Evolutionary conservation across 2,888 invertebrate species (phyloP), one percentile per base, ranked within the genome.

Genomic region (Drosophila flavopinicola): DNA sequence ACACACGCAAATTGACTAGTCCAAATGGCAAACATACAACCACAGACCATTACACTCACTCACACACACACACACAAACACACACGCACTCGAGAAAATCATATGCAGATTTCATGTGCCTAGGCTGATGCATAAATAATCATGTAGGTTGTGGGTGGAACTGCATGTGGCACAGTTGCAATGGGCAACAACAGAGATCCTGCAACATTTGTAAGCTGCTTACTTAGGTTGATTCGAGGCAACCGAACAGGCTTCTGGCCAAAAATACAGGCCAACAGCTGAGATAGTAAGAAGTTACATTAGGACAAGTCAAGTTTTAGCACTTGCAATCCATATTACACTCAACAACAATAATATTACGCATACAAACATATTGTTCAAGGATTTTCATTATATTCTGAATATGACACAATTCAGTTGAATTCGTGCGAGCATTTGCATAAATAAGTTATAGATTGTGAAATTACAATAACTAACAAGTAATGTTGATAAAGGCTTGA

Each of bases 101-200:
- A 63, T 63, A 67, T 72, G 74, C 68, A 64, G 58, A 74, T 68
- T 52, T 56, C 39, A 60, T 68, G 56, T 58, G 68, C 61, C 37
- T 53, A 39, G 63, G 37, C 60, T 44, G 66, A 67, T 84, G 75
- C 78, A 85, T 84, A 85, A 71, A 85, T 85, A 79, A 84, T 80
- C 64, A 78, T 67, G 56, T 59, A 45, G 44, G 11, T 15, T 57
- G 51, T 42, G 49, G 35, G 35, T 23, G 37, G 42, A 37, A 29
- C 17, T 23, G 38, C 44, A 30, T 52, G 42, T 20, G 17, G 24
- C 35, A 47, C 35, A 27, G 24, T 5, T 35, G 25, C 32, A 27
- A 29, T 17, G 29, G 6, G 42, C 6, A 52, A 10, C 33, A 53
- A 24, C 41, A 49, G 24, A 13, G 13, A 27, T 33, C 17, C 20